A percentile compares a stretch with the other conserved stretches of the same genome.
These are phyloP conservation scores for Mesocentrotus franciscanus DNA, from an alignment of 53 echinoderm and acorn worm species.

Conservation along the genomic window DNA sequence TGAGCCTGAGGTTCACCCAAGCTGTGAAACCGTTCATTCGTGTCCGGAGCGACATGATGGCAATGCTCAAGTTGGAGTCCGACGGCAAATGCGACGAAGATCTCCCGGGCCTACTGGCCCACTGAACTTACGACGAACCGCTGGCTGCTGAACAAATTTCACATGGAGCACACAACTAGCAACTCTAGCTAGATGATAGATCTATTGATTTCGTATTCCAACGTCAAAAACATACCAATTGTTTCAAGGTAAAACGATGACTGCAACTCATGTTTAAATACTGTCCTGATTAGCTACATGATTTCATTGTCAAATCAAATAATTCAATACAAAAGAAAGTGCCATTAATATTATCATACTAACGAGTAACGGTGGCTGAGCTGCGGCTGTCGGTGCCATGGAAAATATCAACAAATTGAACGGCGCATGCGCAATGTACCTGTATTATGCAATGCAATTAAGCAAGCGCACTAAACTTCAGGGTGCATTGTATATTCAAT, in stretches of 20 bases:
- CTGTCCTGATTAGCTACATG: not conserved
- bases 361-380: too few species aligned
- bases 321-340: not conserved
- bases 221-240: not conserved
- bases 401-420: conserved; percentile 77
- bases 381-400: conserved; percentile 56
- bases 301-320: not conserved
- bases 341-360: too few species aligned
- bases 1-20: conserved; percentile 89
- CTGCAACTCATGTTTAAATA: too few species aligned
- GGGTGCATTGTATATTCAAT: too few species aligned
- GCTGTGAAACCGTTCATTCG: conserved; percentile 90
- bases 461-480: too few species aligned
- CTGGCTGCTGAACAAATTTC: not conserved
- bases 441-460: too few species aligned
- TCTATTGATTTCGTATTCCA: too few species aligned
- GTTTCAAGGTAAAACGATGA: not conserved
- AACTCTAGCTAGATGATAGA: not conserved
- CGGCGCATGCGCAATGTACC: conserved; percentile 67
- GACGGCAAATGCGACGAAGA: conserved; percentile 56
- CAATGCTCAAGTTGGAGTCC: conserved; percentile 77
- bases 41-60: conserved; percentile 88
- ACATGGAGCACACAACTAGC: not conserved
- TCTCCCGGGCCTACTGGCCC: not conserved
- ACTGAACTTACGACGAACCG: not conserved